Percentiles rank a stretch among this genome's conserved stretches.
phyloP scores from a whole-genome alignment of 2,113 vertebrate genomes.

The Erythrocebus patas region DNA sequence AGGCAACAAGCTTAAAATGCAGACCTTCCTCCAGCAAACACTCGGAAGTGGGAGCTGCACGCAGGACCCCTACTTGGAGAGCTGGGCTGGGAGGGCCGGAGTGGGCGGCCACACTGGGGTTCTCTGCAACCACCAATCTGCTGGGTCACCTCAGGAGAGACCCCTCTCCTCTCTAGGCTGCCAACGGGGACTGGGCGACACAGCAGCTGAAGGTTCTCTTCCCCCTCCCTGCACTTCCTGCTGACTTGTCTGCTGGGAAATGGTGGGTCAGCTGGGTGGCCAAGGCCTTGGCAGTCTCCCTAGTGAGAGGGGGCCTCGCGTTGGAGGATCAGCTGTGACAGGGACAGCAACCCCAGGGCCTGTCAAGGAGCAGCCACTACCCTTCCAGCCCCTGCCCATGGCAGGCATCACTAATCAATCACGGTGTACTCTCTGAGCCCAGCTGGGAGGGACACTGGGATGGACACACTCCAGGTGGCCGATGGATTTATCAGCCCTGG shows the following conservation, averaged over 20 bases:
- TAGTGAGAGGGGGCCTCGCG: background rate
- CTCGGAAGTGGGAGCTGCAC: background rate
- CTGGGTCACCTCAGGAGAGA: background rate
- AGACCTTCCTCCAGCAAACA: background rate
- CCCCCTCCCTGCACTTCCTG: background rate
- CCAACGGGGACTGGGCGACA: background rate
- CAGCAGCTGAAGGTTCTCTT: background rate
- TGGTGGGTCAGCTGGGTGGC: background rate
- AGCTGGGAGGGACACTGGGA: too few relatives aligned
- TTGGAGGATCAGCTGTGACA: background rate
- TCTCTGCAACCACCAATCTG: background rate
- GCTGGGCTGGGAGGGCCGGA: too few relatives aligned
- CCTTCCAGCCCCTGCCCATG: rapidly evolving
- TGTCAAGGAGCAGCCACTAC: too few relatives aligned
- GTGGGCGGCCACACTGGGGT: too few relatives aligned
- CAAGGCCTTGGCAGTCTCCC: background rate
- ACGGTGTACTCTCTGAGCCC: rapidly evolving
- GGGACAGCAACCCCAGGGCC: background rate
- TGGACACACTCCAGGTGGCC: too few relatives aligned
- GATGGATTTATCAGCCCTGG: background rate
- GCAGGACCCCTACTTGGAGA: background rate
- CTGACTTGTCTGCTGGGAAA: background rate
- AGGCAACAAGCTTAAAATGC: background rate
- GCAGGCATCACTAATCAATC: background rate
- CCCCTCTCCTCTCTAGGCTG: background rate